Conservation (phyloP, 1,140 invertebrate genomes). For the Drosophila pandora region DNA sequence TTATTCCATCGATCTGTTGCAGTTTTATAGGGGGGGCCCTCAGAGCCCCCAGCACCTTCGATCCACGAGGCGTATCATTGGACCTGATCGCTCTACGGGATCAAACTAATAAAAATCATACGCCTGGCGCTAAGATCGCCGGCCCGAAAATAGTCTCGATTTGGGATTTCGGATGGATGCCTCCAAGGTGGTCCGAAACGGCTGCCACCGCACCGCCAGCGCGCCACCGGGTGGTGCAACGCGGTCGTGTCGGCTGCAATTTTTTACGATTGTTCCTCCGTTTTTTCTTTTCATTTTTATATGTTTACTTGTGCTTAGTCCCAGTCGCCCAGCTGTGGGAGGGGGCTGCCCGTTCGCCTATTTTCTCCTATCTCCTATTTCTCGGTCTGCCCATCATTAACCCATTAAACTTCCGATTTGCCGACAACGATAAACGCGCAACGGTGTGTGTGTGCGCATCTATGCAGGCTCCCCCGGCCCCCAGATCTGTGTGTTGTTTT, state of each 20-base stretch:
- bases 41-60: too few species aligned
- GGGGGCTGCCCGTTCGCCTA: not conserved
- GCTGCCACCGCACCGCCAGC: slow-evolving; percentile 25
- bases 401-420: slow-evolving; percentile 82
- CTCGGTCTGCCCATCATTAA: slow-evolving; percentile 70
- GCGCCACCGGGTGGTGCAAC: slow-evolving; percentile 69
- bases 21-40: too few species aligned
- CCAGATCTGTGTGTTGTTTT: slow-evolving; percentile 43
- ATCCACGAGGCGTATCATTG: slow-evolving; percentile 1
- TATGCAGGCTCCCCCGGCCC: not conserved
- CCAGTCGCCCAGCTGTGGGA: slow-evolving; percentile 6
- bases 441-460: slow-evolving; percentile 4
- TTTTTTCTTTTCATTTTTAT: slow-evolving; percentile 58
- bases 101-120: slow-evolving; percentile 13
- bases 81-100: slow-evolving; percentile 8
- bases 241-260: slow-evolving; percentile 75
- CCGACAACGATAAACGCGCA: slow-evolving; percentile 77
- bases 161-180: slow-evolving; percentile 22
- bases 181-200: slow-evolving; percentile 71
- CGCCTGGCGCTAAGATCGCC: slow-evolving; percentile 7
- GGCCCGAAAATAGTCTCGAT: slow-evolving; percentile 22
- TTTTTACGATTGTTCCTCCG: slow-evolving; percentile 72
- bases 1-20: too few species aligned
- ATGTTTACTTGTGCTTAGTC: slow-evolving; percentile 72
- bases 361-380: slow-evolving; percentile 14